Conservation (phyloP, 2,888 invertebrate species). For the Bruchidius siliquastri region DNA sequence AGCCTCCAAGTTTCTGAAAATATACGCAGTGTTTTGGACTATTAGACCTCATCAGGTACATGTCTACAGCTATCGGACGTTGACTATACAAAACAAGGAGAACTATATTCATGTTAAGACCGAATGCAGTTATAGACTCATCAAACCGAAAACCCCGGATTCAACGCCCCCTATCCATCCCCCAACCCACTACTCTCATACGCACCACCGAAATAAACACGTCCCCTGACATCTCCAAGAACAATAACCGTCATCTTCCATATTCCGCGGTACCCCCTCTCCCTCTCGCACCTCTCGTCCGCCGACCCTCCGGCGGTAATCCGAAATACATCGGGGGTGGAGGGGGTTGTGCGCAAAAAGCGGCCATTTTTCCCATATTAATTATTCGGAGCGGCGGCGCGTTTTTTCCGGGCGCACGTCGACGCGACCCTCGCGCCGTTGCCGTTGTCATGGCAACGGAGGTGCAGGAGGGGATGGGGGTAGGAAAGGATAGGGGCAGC, state of each 20-base stretch:
- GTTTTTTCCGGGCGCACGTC: constrained; percentile 11
- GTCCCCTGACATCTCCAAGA: neutral
- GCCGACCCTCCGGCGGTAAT: neutral
- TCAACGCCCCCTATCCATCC: too few species aligned
- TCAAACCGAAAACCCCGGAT: too few species aligned
- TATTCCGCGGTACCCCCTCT: neutral
- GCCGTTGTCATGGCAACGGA: constrained; percentile 23
- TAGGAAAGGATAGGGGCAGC: too few species aligned
- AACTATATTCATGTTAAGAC: too few species aligned
- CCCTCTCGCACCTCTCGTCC: neutral
- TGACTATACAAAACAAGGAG: too few species aligned
- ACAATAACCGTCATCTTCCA: neutral
- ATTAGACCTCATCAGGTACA: too few species aligned
- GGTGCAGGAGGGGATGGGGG: constrained; percentile 13
- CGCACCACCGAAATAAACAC: neutral
- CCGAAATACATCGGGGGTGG: neutral
- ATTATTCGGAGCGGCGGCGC: constrained; percentile 15
- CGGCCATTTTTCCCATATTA: constrained; percentile 19
- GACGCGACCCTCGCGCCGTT: constrained; percentile 15
- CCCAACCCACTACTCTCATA: too few species aligned
- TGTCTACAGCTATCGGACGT: too few species aligned
- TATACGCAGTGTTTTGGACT: too few species aligned
- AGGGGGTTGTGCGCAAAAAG: constrained; percentile 13
- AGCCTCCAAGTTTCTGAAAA: too few species aligned
- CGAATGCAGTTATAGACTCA: too few species aligned